Conservation (phyloP, 2,113 vertebrate species). For the Hassar affinis region DNA sequence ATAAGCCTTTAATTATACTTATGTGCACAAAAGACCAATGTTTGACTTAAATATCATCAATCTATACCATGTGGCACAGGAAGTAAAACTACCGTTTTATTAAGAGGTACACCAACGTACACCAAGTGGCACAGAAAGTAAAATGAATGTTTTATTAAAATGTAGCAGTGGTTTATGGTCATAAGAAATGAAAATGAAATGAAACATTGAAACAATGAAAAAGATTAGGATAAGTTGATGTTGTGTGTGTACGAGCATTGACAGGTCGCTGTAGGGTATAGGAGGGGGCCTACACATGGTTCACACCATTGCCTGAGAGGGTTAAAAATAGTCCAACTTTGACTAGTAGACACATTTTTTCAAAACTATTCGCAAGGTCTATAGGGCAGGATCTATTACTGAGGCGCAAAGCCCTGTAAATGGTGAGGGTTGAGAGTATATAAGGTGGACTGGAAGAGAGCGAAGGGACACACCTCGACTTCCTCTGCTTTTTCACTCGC, state of each 20-base stretch:
- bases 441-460: constrained; percentile 57
- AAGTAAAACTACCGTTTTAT: background rate
- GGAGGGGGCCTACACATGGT: constrained; percentile 55
- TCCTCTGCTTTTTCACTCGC: constrained; percentile 73
- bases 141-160: constrained; percentile 22
- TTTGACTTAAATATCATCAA: background rate
- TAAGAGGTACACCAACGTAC: background rate
- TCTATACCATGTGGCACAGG: background rate
- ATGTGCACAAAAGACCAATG: background rate
- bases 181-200: background rate
- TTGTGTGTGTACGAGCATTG: background rate
- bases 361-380: constrained; percentile 66
- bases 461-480: constrained; percentile 61
- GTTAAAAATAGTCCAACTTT: constrained; percentile 72
- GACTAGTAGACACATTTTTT: constrained; percentile 79
- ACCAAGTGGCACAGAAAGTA: background rate
- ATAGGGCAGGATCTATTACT: constrained; percentile 69
- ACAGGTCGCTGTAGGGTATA: background rate
- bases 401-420: constrained; percentile 71
- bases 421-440: constrained; percentile 72
- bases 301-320: constrained; percentile 68
- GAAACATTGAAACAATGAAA: background rate
- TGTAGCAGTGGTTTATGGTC: background rate
- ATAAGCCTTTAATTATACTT: background rate
- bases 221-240: background rate